These are phyloP conservation scores for Poeciliopsis turrubarensis DNA, from an alignment of 2,113 vertebrate genomes.

Conservation along the genomic window DNA sequence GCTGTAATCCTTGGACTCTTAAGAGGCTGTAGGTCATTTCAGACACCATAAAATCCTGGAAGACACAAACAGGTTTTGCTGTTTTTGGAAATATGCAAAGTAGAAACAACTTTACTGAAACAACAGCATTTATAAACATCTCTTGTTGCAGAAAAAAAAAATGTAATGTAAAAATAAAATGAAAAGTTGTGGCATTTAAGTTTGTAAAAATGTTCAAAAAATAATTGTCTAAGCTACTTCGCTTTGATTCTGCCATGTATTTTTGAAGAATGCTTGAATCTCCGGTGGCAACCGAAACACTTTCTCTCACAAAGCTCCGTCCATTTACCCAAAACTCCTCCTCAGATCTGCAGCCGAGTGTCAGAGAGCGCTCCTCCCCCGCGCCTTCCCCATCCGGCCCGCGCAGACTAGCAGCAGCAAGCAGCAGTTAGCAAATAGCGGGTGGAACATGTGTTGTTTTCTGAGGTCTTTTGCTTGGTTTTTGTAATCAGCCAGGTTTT, in stretches of 20 bases:
- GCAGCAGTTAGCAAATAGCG: no score
- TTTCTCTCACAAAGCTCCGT: no score
- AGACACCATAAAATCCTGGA: neutral
- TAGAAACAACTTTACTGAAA: neutral
- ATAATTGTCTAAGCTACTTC: no score
- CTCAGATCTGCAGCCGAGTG: no score
- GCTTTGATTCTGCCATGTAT: no score
- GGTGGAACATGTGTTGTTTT: no score
- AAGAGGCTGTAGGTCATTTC: neutral
- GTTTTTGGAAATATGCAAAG: neutral
- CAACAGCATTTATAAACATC: neutral
- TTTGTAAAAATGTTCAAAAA: neutral
- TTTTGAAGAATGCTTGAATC: no score
- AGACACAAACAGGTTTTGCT: neutral
- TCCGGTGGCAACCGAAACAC: no score
- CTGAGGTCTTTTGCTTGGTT: neutral
- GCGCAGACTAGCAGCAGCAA: no score
- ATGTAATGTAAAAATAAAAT: neutral
- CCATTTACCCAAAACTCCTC: no score
- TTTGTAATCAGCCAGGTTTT: neutral
- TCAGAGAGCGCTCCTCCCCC: no score
- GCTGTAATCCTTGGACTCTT: neutral
- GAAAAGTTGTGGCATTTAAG: neutral
- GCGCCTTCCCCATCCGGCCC: no score
- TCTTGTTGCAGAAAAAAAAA: neutral